A percentile compares a stretch with the other conserved stretches of the same genome.
Conservation (phyloP, 2,113 vertebrate genomes). For the Cynopterus brachyotis region DNA sequence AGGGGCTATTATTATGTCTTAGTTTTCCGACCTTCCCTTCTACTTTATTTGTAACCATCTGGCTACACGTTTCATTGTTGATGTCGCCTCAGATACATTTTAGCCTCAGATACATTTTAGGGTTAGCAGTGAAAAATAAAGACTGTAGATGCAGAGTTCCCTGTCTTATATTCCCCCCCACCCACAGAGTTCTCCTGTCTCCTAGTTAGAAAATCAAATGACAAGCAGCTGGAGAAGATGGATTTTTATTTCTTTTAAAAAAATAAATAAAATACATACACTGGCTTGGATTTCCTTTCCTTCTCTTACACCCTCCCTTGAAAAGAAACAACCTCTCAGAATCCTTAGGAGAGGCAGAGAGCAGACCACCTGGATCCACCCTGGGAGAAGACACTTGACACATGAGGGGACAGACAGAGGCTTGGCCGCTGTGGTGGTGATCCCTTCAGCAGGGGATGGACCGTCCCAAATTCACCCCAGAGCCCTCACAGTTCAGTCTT, state of each 20-base stretch:
- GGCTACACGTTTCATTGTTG: not conserved
- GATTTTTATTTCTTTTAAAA: slow-evolving; percentile 69
- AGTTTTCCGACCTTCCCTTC: not conserved
- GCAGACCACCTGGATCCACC: not conserved
- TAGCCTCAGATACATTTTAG: not conserved
- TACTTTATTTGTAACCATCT: not conserved
- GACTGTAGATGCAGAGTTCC: not conserved
- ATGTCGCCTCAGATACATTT: not conserved
- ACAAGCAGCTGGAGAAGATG: slow-evolving; percentile 16
- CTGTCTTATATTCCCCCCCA: not conserved
- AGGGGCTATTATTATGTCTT: not conserved
- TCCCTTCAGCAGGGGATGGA: not conserved
- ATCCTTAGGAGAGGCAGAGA: slow-evolving; percentile 15
- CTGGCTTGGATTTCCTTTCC: not conserved
- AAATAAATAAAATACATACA: slow-evolving; percentile 60
- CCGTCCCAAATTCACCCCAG: not conserved
- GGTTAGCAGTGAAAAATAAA: not conserved
- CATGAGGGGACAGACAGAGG: not conserved
- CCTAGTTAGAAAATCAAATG: slow-evolving; percentile 31
- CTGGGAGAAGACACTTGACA: not conserved
- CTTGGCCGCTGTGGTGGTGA: not conserved
- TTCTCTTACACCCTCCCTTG: not conserved
- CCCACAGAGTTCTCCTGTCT: not conserved
- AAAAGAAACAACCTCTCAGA: not conserved
- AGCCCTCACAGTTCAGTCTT: slow-evolving; percentile 94